phyloP scores from a whole-genome alignment of 2,888 invertebrate species.

The Drosophila antonietae region DNA sequence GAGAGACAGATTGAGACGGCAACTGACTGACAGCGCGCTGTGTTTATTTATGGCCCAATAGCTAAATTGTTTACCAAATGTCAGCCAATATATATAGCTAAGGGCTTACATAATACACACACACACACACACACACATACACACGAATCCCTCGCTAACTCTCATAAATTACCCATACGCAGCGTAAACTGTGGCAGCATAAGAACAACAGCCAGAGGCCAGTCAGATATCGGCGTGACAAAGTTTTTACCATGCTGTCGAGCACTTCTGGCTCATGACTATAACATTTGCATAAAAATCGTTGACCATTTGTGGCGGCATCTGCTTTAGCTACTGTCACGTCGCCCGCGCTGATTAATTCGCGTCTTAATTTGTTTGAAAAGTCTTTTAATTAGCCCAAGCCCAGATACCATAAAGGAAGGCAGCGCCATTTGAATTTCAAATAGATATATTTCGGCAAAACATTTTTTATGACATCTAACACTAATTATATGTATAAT shows the following conservation, averaged over 20 bases:
- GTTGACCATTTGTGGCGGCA: slow-evolving; percentile 2
- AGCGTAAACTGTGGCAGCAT: slow-evolving; percentile 7
- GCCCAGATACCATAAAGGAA: slow-evolving; percentile 31
- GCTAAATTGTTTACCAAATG: slow-evolving; percentile 54
- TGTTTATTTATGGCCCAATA: slow-evolving; percentile 52
- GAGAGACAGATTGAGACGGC: background rate
- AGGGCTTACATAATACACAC: slow-evolving; percentile 35
- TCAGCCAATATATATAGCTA: slow-evolving; percentile 12
- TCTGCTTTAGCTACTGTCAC: slow-evolving; percentile 14
- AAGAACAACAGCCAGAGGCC: slow-evolving; percentile 11
- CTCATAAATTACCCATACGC: slow-evolving; percentile 69
- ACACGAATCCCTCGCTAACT: background rate
- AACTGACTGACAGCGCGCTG: slow-evolving; percentile 4
- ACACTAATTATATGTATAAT: slow-evolving; percentile 55
- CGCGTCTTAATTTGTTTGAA: slow-evolving; percentile 54
- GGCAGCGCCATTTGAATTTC: slow-evolving; percentile 56
- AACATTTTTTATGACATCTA: slow-evolving; percentile 52
- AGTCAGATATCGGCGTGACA: slow-evolving; percentile 14
- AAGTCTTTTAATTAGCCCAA: slow-evolving; percentile 60
- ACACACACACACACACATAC: background rate
- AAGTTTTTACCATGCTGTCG: slow-evolving; percentile 3
- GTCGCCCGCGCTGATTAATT: slow-evolving; percentile 10
- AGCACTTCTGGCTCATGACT: slow-evolving; percentile 17
- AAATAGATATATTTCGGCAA: slow-evolving; percentile 48
- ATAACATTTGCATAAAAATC: slow-evolving; percentile 28